These are phyloP conservation scores for Oceanites oceanicus DNA, from an alignment of 2,113 vertebrate genomes.

Conservation along the genomic window DNA sequence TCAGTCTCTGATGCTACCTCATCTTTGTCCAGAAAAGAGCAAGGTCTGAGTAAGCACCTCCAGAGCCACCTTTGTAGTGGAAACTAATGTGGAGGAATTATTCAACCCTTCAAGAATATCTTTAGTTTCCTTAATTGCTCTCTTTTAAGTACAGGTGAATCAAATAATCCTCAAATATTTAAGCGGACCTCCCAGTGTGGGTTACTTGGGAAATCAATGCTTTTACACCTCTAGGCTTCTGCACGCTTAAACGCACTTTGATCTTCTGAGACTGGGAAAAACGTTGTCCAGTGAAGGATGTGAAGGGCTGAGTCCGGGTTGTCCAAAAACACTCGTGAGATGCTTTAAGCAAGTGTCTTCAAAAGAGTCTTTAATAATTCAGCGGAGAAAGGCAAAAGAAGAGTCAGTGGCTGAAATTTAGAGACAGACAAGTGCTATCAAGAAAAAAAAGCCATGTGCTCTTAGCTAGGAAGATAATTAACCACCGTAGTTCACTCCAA, in stretches of 20 bases:
- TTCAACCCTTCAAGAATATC: neutral
- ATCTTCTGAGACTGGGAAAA: neutral
- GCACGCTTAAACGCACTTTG: neutral
- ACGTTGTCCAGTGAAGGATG: neutral
- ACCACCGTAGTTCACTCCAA: neutral
- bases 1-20: neutral
- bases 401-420: neutral
- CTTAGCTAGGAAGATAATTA: neutral
- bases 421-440: neutral
- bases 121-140: constrained; percentile 4
- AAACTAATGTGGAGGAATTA: neutral
- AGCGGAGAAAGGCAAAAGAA: neutral
- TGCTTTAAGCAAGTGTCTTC: neutral
- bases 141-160: neutral
- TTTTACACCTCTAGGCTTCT: neutral
- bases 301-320: neutral
- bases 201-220: neutral
- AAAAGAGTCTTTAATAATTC: neutral
- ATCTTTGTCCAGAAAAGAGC: neutral
- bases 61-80: neutral
- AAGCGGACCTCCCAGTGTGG: neutral
- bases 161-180: neutral
- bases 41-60: neutral
- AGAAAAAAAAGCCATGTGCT: neutral
- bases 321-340: neutral